Evolutionary conservation across 2,888 invertebrate species (phyloP).

Genomic region (Plusia festucae): DNA sequence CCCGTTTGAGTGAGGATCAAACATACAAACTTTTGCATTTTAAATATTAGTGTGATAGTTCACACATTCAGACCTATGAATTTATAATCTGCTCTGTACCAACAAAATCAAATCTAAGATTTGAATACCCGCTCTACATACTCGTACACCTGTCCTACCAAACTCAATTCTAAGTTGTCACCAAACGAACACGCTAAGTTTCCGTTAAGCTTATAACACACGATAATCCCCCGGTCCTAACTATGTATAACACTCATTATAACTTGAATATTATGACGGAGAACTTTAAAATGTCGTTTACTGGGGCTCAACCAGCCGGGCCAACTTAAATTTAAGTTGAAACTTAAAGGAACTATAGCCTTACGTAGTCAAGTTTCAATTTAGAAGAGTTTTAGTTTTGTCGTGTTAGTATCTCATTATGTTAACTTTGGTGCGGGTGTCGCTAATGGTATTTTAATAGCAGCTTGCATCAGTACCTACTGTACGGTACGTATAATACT

Average conservation of each 20-base stretch:
- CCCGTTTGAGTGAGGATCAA: too few species aligned
- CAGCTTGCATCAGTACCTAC: background rate
- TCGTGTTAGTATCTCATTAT: slow-evolving; percentile 17
- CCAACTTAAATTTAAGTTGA: slow-evolving; percentile 44
- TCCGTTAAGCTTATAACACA: slow-evolving; percentile 16
- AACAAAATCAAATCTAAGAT: background rate
- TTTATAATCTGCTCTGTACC: too few species aligned
- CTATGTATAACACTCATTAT: slow-evolving; percentile 50
- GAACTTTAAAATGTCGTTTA: slow-evolving; percentile 57
- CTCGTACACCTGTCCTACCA: background rate
- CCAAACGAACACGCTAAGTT: slow-evolving; percentile 23
- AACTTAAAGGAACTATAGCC: slow-evolving; percentile 45
- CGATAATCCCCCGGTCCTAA: slow-evolving; percentile 28
- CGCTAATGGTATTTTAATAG: background rate
- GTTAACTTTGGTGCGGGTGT: slow-evolving; percentile 8
- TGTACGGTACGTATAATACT: too few species aligned
- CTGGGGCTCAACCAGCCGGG: slow-evolving; percentile 28
- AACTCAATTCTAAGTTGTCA: background rate
- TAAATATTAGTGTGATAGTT: too few species aligned
- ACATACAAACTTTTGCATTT: too few species aligned
- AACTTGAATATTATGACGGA: slow-evolving; percentile 48
- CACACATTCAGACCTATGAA: background rate
- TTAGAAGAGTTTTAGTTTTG: slow-evolving; percentile 30
- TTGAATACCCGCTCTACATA: background rate
- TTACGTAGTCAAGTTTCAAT: slow-evolving; percentile 47